Percentiles rank a stretch among this genome's conserved stretches.
Conservation (phyloP, 2,797 vertebrate genomes). For the Pelodytes ibericus region DNA sequence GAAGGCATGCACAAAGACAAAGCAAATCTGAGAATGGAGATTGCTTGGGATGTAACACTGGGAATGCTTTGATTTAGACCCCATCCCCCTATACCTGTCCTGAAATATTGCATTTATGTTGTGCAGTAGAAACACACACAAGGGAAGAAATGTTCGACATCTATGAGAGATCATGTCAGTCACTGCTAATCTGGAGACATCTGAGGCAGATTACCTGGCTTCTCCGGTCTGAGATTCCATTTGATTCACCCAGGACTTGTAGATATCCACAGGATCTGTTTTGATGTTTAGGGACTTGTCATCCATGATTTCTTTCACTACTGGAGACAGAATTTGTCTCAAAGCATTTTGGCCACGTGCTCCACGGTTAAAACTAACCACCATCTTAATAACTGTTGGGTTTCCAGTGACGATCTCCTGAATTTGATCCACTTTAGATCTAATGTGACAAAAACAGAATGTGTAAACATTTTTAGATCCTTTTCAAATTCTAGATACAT, state of each 20-base stretch:
- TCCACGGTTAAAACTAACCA: slow-evolving; percentile 95
- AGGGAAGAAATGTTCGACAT: no score
- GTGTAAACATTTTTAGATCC: no score
- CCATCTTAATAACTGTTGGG: slow-evolving; percentile 98
- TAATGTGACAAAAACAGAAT: slow-evolving; percentile 65
- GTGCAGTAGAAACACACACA: no score
- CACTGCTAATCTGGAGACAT: no score
- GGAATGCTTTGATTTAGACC: no score
- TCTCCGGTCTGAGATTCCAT: slow-evolving; percentile 98
- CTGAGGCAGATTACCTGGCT: slow-evolving; percentile 83
- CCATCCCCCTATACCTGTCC: no score
- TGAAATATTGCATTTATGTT: no score
- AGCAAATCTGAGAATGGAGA: no score
- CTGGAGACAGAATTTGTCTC: slow-evolving; percentile 90
- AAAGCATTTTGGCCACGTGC: slow-evolving; percentile 93
- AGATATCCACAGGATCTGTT: slow-evolving; percentile 96
- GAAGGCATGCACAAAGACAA: no score
- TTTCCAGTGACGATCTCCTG: slow-evolving; percentile 98
- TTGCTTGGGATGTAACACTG: no score
- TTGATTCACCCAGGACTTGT: slow-evolving; percentile 98
- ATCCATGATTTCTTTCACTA: slow-evolving; percentile 97
- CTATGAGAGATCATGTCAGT: no score
- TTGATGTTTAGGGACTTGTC: slow-evolving; percentile 97
- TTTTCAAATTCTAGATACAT: no score
- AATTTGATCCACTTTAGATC: slow-evolving; percentile 96